Evolutionary conservation across 2,888 invertebrate genomes (phyloP), one percentile per base, ranked within the genome.

Genomic region (Brenthis daphne): DNA sequence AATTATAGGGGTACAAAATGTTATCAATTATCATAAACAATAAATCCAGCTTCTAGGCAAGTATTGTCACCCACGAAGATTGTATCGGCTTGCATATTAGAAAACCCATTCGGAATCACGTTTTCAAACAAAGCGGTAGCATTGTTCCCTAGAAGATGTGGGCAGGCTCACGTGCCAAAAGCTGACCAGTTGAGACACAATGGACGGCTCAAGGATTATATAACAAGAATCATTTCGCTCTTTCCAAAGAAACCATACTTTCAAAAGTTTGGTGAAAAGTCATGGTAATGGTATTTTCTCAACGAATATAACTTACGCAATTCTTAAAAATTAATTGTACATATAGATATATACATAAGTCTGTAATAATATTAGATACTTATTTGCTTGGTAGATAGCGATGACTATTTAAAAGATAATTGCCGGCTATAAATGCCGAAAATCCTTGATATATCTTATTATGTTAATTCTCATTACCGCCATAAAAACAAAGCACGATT

Each of bases 81-180:
- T 78, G 77, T 82, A 88, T 89, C 88, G 76, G 72, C 67, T 76
- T 72, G 73, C 76, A 76, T 77, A 77, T 78, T 78, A 75, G 77
- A 76, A 71, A 80, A 82, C 81, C 79, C 75, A 81, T 86, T 85
- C 81, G 82, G 85, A 85, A 85, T 80, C 80, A 77, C 77, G 77
- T 81, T 82, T 82, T 77, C 80, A 79, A 82, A 87, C 86, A 85
- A 84, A 85, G 84, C 83, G 78, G 77, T 76, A 70, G 83, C 80
- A 88, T 88, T 90, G 89, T 89, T 80, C 80, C 82, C 76, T 81
- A 80, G 82, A 82, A 82, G 79, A 80, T 79, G 80, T 79, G 76
- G 78, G 79, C 72, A 82, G 78, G 78, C 81, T 79, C 75, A 82
- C 85, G 81, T 82, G 85, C 86, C 85, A 83, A 84, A 78, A 76